Evolutionary conservation across 2,888 invertebrate species (phyloP), one percentile per base, ranked within the genome.

Genomic region (Drosophila meridiana): DNA sequence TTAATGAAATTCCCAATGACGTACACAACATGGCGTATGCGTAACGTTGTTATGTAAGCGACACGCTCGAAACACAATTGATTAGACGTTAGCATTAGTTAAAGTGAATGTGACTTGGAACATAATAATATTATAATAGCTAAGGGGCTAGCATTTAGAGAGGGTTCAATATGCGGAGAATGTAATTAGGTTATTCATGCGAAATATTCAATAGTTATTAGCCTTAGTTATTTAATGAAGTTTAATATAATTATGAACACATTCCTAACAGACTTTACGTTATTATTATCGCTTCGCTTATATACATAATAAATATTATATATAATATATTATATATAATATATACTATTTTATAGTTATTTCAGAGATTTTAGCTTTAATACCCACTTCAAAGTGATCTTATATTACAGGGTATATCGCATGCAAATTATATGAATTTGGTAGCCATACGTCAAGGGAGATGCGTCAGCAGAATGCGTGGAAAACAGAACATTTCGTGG

Each of bases 1-100:
- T 77, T 84, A 87, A 89, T 85, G 79, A 87, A 79, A 89, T 81
- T 83, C 63, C 66, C 73, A 65, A 63, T 74, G 76, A 66, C 67
- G 68, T 74, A 73, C 48, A 57, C 78, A 67, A 67, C 87, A 71
- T 62, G 89, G 70, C 84, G 78, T 78, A 87, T 89, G 87, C 73
- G 75, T 76, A 69, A 76, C 71, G 62, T n/a, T 61, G 42, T 56
- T 63, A 55, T 43, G 50, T 52, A 60, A 42, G 45, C 58, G 57
- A 56, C 65, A 69, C 62, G 28, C 59, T 53, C 38, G 36, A 36
- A 72, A 60, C 40, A 38, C 57, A 57, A 67, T 73, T 78, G 73
- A 38, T 50, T 63, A 38, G 30, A 34, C 52, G 40, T 40, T 28
- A 30, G 34, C 56, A n/a, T 34, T 58, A 48, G 58, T 52, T 32